Evolutionary conservation across 2,888 invertebrate genomes (phyloP), one percentile per base, ranked within the genome.

Genomic region (Caenorhabditis sp.): DNA sequence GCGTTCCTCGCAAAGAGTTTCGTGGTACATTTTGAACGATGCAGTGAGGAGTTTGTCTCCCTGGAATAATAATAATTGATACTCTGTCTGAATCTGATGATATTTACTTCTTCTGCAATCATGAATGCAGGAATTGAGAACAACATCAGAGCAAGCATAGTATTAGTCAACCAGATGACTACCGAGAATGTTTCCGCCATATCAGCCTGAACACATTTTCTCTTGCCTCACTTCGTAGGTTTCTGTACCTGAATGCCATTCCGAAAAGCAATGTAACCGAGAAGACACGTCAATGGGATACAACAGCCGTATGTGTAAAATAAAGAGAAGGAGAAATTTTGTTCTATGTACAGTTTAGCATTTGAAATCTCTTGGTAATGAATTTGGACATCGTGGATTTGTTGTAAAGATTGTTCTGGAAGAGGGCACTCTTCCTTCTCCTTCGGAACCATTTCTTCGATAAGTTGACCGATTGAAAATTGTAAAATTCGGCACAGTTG

Each of bases 1-100:
- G 8, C 88, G 28, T 51, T 86, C 88, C 49, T 88, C 88, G 35
- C 85, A 86, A 4, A 88, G 76, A 12, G 88, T 88, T 63, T 88
- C 86, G 22, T 88, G 88, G 58, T 88, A 88, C 88, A 88, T 88
- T 63, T 85, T 85, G 80, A 88, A 88, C 6, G 85, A 88, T 1
- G 88, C 86, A 0, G 79, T 77, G 12, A 88, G 76, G 0, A 88
- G 70, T 77, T 86, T 86, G 51, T 88, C 86, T 6, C 88, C 88
- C 85, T 87, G n/a, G n/a, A 35, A 80, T 85, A n/a, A 10, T 22
- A 22, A 51, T 26, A 14, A 16, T 16, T 22, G 16, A 47, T 2
- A 10, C 14, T 47, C 26, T 6, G 24, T 16, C 2, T 22, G 19
- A 49, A 59, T 38, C 22, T 58, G 2, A 0, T 26, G 12, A 56